Evolutionary conservation across 1,140 invertebrate species (phyloP), one percentile per base, ranked within the genome.

Genomic region (Yoshiicerus persimilis): DNA sequence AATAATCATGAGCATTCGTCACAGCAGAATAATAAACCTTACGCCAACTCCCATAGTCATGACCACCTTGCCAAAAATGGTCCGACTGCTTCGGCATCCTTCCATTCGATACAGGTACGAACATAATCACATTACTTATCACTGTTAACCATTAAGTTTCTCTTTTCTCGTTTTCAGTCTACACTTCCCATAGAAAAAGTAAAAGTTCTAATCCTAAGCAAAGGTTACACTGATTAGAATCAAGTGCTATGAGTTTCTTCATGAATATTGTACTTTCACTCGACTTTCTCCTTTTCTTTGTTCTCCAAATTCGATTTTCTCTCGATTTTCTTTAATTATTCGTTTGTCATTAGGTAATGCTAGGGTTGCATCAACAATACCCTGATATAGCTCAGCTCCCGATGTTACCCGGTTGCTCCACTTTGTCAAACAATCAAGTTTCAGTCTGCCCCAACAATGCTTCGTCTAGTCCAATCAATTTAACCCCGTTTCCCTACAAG

Each of bases 91-190:
- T 39, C 87, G 70, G 38, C 88, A 47, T 32, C 88, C 10, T 91
- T 89, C 84, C 90, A 91, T 75, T 89, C 90, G 4, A 91, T 91
- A 47, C 90, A 91, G 88, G 90, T 91, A 89, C 16, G 25, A 8
- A n/a, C 23, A n/a, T 36, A n/a, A n/a, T n/a, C n/a, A n/a, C n/a
- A n/a, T n/a, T n/a, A n/a, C n/a, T n/a, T n/a, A n/a, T n/a, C n/a
- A n/a, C n/a, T n/a, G n/a, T n/a, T n/a, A n/a, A n/a, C n/a, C n/a
- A n/a, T n/a, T n/a, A n/a, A n/a, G n/a, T 83, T 47, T n/a, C 36
- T 27, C 13, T 66, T 62, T n/a, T 47, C 41, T 47, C 20, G 9
- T 2, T 47, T 10, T 10, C 20, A 47, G 2, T 20, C 20, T 47
- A 1, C 20, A 1, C 41, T 20, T 10, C 41, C 11, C 2, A 1